Evolutionary conservation across 2,113 vertebrate species (phyloP), one percentile per base, ranked within the genome.

Genomic region (Illadopsis cleaveri): DNA sequence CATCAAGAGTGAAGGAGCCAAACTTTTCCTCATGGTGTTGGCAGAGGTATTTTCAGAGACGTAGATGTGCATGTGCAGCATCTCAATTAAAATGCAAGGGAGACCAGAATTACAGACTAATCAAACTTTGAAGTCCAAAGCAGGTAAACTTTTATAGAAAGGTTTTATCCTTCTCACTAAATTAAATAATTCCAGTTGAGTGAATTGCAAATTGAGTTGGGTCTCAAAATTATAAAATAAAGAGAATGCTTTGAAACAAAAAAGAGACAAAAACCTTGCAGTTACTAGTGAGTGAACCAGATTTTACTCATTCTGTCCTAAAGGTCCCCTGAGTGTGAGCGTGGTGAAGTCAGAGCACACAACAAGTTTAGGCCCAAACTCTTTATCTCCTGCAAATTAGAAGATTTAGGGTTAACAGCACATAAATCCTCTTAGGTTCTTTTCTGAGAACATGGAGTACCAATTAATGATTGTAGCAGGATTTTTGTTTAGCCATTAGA

Each of bases 51-150:
- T 77, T 50, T 65, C 82, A 89, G 58, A 88, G 71, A 47, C 3
- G 5, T 38, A 21, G 21, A 21, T 64, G 16, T 47, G 76, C 21
- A 31, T 51, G 44, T 40, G 44, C 10, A 84, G 28, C 50, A 72
- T 80, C 45, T 57, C 42, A 95, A 82, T 33, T 79, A 72, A 94
- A 91, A 62, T 77, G 19, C 13, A 57, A 33, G n/a, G 86, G 21
- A 38, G 21, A 56, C 50, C 28, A 80, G 70, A 82, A 57, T 62
- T 88, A 30, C 60, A 22, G 50, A 33, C 21, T 65, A 27, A 47
- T 73, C 19, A 40, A 47, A 51, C 44, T 33, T 56, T 28, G 14
- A 38, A 84, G 53, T 62, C 45, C 40, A 45, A 58, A 56, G 23
- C 15, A 68, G 17, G n/a, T 61, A 42, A 78, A 31, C 25, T 82